Base-by-base conservation (phyloP, 2,113 vertebrate genomes). In the Rhinopomastus cyanomelas region DNA sequence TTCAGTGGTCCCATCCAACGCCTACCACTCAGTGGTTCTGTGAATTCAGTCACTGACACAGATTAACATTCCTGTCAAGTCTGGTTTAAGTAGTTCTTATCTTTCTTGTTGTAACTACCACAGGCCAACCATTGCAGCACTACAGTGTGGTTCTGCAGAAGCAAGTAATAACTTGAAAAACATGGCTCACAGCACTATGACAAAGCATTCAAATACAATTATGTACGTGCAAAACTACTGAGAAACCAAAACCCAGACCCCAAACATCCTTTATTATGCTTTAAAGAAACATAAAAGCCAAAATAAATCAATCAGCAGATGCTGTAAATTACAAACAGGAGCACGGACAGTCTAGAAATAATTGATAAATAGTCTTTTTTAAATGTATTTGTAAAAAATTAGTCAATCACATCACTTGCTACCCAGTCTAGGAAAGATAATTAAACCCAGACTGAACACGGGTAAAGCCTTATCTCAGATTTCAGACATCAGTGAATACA, bases 91-190 rank as follows among this genome's bases (percentile, higher is more conserved):
- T 1, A 10, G 32, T 11, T 66, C 21, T 62, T 55, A 12, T 11
- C 5, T 34, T 66, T 69, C 66, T 74, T 32, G 77, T 30, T 57
- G 16, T 56, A 85, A 44, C 11, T 26, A 69, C 69, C 5, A 3
- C 23, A 60, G 19, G 53, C 26, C 37, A 88, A 46, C 48, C 34
- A n/a, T 1, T 49, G 73, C 36, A 75, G 22, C 16, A 46, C 57
- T 42, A 65, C 26, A 56, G 44, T 13, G 10, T 7, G 29, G 29
- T 5, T 85, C 56, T 76, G 39, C 51, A 20, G 53, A 48, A 51
- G 29, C 65, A n/a, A 92, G 76, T 29, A 73, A 23, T 18, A 90
- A 86, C 85, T 89, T 46, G 79, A 87, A 91, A 92, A 80, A 32
- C 39, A 52, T 29, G 46, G 26, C 53, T 86, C 66, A 76, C 2